Percentiles rank a stretch among this genome's conserved stretches.
These are phyloP conservation scores for Mungos mungo DNA, from an alignment of 2,113 vertebrate species.

Conservation along the genomic window DNA sequence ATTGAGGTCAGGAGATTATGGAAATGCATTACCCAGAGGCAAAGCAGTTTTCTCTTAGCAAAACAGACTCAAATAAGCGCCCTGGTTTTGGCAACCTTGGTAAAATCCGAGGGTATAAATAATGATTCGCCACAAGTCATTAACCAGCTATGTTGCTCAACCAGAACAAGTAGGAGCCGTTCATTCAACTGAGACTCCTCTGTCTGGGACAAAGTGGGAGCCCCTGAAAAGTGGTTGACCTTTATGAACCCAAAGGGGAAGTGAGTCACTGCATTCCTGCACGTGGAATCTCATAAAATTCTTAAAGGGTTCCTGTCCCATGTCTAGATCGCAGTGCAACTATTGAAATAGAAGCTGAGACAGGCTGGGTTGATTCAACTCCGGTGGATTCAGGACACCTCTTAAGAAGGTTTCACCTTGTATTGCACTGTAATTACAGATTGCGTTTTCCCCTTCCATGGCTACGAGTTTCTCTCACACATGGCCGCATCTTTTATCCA, in stretches of 20 bases:
- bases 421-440: background rate
- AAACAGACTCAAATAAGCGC: background rate
- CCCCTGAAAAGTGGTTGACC: background rate
- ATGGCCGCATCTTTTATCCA: background rate
- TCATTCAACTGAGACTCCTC: background rate
- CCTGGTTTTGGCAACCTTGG: background rate
- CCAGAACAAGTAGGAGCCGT: background rate
- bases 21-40: background rate
- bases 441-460: background rate
- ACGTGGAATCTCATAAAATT: background rate
- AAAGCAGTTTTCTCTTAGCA: background rate
- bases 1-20: slow-evolving; percentile 50
- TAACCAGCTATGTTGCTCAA: background rate
- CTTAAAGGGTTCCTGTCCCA: background rate
- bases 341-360: background rate
- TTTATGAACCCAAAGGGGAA: background rate
- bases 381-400: background rate
- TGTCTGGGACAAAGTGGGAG: background rate
- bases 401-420: background rate
- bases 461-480: background rate
- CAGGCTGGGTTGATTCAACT: background rate
- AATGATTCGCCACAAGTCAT: slow-evolving; percentile 17
- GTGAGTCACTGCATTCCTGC: background rate
- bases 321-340: background rate
- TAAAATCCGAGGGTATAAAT: slow-evolving; percentile 27